Percentiles rank a stretch among this genome's conserved stretches.
Conservation (phyloP, 2,797 vertebrate genomes). For the Pseudopleuronectes americanus region DNA sequence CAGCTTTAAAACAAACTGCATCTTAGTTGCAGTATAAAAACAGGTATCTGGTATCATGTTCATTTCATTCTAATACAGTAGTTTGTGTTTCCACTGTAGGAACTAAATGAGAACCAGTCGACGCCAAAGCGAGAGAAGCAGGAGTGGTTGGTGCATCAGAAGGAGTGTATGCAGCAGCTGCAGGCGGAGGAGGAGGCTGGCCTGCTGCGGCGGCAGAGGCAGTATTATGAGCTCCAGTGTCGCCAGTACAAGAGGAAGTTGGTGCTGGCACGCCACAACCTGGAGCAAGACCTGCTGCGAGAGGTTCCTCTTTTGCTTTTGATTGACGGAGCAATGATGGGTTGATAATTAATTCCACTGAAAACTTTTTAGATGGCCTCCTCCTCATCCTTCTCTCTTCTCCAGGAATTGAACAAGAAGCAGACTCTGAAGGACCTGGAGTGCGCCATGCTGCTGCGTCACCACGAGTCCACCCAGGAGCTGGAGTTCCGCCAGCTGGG, state of each 20-base stretch:
- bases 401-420: conserved; percentile 94
- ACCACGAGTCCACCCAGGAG: conserved; percentile 94
- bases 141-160: conserved; percentile 94
- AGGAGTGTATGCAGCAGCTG: conserved; percentile 92
- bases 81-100: conserved; percentile 70
- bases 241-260: conserved; percentile 95
- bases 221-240: conserved; percentile 93
- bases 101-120: conserved; percentile 94
- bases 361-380: background rate
- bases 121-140: conserved; percentile 95
- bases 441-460: conserved; percentile 91
- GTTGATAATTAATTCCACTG: background rate
- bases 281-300: conserved; percentile 92
- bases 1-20: background rate
- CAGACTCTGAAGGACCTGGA: conserved; percentile 95
- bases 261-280: conserved; percentile 90
- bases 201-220: conserved; percentile 89
- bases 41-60: background rate
- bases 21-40: background rate
- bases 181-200: conserved; percentile 93
- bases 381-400: background rate
- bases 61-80: background rate
- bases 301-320: conserved; percentile 75
- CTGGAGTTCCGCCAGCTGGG: conserved; percentile 92
- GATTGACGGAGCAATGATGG: background rate